A percentile compares a stretch with the other conserved stretches of the same genome.
phyloP scores from a whole-genome alignment of 2,113 vertebrate species.

The Zosterops hypoxanthus region DNA sequence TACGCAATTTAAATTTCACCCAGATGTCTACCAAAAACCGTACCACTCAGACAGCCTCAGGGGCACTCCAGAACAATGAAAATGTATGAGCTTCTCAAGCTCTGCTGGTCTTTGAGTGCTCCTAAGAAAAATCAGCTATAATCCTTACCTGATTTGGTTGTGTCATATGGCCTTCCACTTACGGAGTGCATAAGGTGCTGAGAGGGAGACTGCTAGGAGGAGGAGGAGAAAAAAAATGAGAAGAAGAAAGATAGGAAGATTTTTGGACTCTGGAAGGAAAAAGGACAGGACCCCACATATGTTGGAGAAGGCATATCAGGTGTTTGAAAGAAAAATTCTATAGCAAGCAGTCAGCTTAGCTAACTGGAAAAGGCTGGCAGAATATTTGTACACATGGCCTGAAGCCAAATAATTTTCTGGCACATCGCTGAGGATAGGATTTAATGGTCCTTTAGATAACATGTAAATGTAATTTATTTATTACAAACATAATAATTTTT shows the following conservation, averaged over 20 bases:
- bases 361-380: background rate
- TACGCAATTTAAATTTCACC: background rate
- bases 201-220: background rate
- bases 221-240: background rate
- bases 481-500: background rate
- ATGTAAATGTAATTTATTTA: background rate
- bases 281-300: background rate
- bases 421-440: background rate
- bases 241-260: background rate
- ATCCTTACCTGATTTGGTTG: background rate
- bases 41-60: background rate
- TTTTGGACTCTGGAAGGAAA: background rate
- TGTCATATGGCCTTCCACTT: background rate
- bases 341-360: background rate
- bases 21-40: background rate
- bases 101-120: background rate
- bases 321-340: background rate
- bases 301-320: background rate
- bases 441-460: background rate
- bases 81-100: background rate
- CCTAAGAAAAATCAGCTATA: background rate
- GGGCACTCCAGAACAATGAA: background rate
- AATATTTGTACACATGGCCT: background rate
- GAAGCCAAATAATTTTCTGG: background rate
- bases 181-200: background rate